Conservation (phyloP, 1,140 invertebrate genomes). For the Sitodiplosis mosellana region DNA sequence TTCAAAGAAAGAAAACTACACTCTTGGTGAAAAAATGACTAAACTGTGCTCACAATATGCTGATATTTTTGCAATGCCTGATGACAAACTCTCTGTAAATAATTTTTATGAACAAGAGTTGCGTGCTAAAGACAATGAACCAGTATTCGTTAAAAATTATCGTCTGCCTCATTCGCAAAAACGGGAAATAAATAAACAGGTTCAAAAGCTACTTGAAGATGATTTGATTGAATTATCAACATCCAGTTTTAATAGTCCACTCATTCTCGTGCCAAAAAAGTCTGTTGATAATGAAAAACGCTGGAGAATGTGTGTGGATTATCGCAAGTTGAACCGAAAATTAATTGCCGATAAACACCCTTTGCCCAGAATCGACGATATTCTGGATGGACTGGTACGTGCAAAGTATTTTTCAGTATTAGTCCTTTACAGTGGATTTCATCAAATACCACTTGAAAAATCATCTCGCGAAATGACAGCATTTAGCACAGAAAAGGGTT, state of each 20-base stretch:
- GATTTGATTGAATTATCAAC: not conserved
- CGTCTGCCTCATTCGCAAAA: slow-evolving; percentile 1
- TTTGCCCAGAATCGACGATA: slow-evolving; percentile 23
- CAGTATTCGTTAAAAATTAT: slow-evolving; percentile 3
- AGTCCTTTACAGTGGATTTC: slow-evolving; percentile 23
- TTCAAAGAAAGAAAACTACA: too few species aligned
- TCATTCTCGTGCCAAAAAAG: slow-evolving; percentile 2
- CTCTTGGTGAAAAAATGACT: not conserved
- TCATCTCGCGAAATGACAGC: slow-evolving; percentile 17
- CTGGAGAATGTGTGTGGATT: slow-evolving; percentile 3
- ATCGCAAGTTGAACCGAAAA: slow-evolving; percentile 2
- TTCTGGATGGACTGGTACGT: slow-evolving; percentile 15
- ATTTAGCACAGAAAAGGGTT: slow-evolving; percentile 8
- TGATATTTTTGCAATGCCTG: slow-evolving; percentile 8
- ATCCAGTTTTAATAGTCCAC: slow-evolving; percentile 1
- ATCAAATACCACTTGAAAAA: slow-evolving; percentile 20
- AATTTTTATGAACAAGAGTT: slow-evolving; percentile 9
- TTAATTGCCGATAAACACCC: slow-evolving; percentile 19
- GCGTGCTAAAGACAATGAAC: not conserved
- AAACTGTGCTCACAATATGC: slow-evolving; percentile 5
- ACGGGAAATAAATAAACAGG: not conserved
- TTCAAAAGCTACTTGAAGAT: slow-evolving; percentile 1
- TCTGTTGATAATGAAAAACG: not conserved
- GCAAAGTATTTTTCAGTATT: slow-evolving; percentile 17
- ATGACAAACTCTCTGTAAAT: slow-evolving; percentile 5